Base-by-base conservation (phyloP, 1,140 invertebrate species). In the Leptinotarsa undecemlineata region DNA sequence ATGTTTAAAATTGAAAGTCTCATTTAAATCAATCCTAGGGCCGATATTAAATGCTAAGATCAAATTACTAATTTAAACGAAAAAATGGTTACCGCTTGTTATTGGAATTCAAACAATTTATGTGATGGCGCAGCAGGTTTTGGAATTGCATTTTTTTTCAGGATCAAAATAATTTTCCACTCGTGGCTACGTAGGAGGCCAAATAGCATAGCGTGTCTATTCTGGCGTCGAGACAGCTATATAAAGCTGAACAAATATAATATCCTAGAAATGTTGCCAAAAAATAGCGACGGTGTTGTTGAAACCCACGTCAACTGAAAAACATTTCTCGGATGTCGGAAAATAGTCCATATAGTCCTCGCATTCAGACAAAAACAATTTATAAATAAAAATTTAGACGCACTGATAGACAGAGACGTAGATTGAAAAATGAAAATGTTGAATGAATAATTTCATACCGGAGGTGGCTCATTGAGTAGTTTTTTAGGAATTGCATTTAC, bases 181-280 rank as follows among this genome's bases (percentile, higher is more conserved):
- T 19, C 51, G 51, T 57, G 51, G n/a, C 51, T n/a, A 57, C 51
- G 51, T 57, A 57, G 51, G 51, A 57, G 51, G 15, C 17, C 15
- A 57, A 57, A 57, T 19, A 57, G 51, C 17, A 15, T 57, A 57
- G n/a, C 51, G 33, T 57, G 51, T 57, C 51, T 57, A 57, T 57
- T n/a, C 51, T 57, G 17, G 51, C n/a, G 51, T 57, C 51, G 14
- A 57, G 51, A 15, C 33, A 42, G 33, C 33, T 42, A 42, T 42
- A 42, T 42, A 42, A 42, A 42, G 33, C 33, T 42, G 33, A 11
- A 42, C 51, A 57, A 57, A 57, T n/a, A n/a, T 57, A 57, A n/a
- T 57, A 57, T 57, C 51, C 51, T 57, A 57, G 51, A 57, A 57
- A 57, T 17, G 51, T 57, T 57, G 51, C 51, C 51, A 57, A 57